Percentiles rank a stretch among this genome's conserved stretches.
Evolutionary conservation across 2,113 vertebrate genomes (phyloP).

Genomic region (Tylochromis polylepis): DNA sequence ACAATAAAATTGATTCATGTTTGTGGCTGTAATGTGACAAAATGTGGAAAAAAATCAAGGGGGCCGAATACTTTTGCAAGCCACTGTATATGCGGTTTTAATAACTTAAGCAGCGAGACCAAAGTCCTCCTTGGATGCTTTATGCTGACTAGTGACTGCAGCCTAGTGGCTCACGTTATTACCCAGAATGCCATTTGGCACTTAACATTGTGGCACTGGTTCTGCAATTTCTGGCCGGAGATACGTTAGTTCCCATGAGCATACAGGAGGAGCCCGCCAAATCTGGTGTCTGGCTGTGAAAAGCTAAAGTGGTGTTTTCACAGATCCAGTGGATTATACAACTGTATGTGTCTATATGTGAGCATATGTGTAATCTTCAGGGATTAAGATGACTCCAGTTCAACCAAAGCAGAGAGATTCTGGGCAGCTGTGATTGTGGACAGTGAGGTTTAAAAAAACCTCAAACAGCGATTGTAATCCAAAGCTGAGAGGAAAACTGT

Average conservation of each 20-base stretch:
- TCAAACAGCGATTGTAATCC: neutral
- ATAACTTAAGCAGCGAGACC: neutral
- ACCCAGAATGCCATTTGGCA: slow-evolving; percentile 25
- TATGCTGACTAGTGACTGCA: neutral
- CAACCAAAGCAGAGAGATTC: neutral
- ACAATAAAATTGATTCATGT: too few relatives aligned
- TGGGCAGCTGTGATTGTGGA: neutral
- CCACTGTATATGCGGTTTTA: neutral
- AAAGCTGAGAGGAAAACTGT: neutral
- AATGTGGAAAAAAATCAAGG: too few relatives aligned
- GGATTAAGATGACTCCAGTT: neutral
- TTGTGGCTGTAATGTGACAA: too few relatives aligned
- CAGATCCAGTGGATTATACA: neutral
- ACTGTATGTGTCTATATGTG: neutral
- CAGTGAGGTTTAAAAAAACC: neutral
- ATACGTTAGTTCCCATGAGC: neutral
- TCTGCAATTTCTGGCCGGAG: neutral
- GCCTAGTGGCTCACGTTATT: neutral
- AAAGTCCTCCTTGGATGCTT: neutral
- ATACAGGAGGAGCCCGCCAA: neutral
- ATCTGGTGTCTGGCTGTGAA: slow-evolving; percentile 13
- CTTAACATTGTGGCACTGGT: neutral
- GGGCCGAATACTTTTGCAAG: too few relatives aligned
- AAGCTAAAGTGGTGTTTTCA: neutral
- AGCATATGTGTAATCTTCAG: neutral